Conservation (phyloP, 2,888 invertebrate species). For the Drosophila formosana region DNA sequence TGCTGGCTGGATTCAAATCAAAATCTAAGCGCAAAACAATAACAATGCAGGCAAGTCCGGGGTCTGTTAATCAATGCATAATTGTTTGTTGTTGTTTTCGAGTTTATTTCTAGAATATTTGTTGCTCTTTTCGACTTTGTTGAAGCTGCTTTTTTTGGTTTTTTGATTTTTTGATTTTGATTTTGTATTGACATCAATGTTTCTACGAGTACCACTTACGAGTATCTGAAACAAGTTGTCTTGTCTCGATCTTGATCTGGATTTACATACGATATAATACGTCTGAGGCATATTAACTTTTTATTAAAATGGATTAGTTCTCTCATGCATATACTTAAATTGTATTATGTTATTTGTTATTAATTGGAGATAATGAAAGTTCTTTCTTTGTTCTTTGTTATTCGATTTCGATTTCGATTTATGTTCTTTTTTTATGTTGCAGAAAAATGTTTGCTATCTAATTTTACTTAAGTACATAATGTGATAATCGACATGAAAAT, state of each 20-base stretch:
- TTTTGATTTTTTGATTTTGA: not conserved
- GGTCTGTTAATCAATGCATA: conserved; percentile 39
- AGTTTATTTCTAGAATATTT: conserved; percentile 70
- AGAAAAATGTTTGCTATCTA: conserved; percentile 78
- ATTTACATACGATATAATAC: conserved; percentile 39
- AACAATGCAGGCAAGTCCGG: conserved; percentile 17
- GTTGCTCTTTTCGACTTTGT: conserved; percentile 42
- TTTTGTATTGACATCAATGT: conserved; percentile 62
- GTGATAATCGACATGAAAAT: conserved; percentile 75
- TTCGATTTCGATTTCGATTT: not conserved
- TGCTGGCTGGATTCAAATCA: not conserved
- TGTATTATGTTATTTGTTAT: conserved; percentile 45
- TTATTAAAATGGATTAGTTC: conserved; percentile 68
- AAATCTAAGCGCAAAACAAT: not conserved
- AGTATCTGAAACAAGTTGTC: conserved; percentile 37
- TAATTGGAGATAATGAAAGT: conserved; percentile 48
- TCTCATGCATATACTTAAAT: conserved; percentile 56
- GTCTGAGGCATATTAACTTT: conserved; percentile 54
- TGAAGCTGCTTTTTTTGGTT: conserved; percentile 48
- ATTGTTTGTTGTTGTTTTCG: conserved; percentile 30
- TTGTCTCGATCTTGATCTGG: conserved; percentile 36
- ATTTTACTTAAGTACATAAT: conserved; percentile 60
- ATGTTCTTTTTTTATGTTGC: conserved; percentile 31
- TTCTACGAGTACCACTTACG: conserved; percentile 60
- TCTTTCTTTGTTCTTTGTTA: conserved; percentile 13